Percentiles rank a stretch among this genome's conserved stretches.
These are phyloP conservation scores for Sussaba pulchella DNA, from an alignment of 2,888 invertebrate species.

Conservation along the genomic window DNA sequence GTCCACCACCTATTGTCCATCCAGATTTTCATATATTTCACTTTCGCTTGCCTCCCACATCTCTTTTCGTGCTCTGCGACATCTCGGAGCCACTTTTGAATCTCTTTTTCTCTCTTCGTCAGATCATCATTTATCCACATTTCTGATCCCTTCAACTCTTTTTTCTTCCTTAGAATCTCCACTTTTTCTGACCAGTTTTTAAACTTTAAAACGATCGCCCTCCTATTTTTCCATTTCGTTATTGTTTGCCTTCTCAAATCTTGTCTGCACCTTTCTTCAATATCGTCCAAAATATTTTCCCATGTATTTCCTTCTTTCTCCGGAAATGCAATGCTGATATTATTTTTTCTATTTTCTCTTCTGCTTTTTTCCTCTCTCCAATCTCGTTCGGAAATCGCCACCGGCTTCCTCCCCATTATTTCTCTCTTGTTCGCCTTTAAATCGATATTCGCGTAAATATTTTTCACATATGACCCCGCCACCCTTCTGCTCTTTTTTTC, in stretches of 20 bases:
- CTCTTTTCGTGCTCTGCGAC: not conserved
- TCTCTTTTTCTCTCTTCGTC: not conserved
- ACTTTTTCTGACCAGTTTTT: constrained; percentile 4
- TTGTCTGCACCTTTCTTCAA: too few relatives aligned
- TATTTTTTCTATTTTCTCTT: not conserved
- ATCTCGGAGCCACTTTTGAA: not conserved
- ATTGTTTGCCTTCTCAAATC: not conserved
- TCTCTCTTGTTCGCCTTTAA: not conserved
- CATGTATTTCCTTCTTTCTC: not conserved
- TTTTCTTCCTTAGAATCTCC: not conserved
- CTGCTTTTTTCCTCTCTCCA: not conserved
- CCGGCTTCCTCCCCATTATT: not conserved
- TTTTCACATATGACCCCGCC: not conserved
- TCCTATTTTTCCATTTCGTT: not conserved
- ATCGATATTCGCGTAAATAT: not conserved
- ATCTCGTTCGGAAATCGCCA: not conserved
- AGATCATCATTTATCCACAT: not conserved
- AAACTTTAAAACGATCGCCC: not conserved
- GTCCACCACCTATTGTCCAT: not conserved
- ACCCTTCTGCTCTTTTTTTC: too few relatives aligned
- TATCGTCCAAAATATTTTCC: not conserved
- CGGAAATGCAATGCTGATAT: not conserved
- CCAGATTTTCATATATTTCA: not conserved
- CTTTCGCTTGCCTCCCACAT: not conserved
- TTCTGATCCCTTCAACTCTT: not conserved